Percentiles rank a stretch among this genome's conserved stretches.
These are phyloP conservation scores for Zaprionus vittiger DNA, from an alignment of 1,140 invertebrate genomes.

Conservation along the genomic window DNA sequence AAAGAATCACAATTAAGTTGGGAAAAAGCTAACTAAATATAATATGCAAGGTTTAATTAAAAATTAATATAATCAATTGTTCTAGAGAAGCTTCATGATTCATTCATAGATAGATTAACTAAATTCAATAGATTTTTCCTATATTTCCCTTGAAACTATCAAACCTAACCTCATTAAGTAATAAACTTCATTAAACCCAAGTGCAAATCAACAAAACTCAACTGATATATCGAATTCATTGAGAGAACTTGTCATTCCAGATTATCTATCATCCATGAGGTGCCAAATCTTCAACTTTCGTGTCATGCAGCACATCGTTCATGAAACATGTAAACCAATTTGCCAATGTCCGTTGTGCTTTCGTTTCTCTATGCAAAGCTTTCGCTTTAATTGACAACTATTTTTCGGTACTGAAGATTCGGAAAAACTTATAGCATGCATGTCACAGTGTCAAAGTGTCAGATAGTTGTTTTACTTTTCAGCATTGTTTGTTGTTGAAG, in stretches of 20 bases:
- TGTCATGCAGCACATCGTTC: conserved; percentile 19
- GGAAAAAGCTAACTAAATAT: too few species aligned
- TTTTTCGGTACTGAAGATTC: conserved; percentile 20
- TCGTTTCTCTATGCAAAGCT: conserved; percentile 29
- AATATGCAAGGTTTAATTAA: too few species aligned
- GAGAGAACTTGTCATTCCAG: background rate
- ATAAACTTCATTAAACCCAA: background rate
- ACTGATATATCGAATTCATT: background rate
- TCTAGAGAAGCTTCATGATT: too few species aligned
- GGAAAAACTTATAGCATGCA: conserved; percentile 39
- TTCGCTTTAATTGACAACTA: conserved; percentile 59
- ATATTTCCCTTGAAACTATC: too few species aligned
- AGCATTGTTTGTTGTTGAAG: conserved; percentile 8
- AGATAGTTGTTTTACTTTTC: conserved; percentile 24
- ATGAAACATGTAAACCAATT: background rate
- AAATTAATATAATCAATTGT: too few species aligned
- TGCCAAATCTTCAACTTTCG: conserved; percentile 16
- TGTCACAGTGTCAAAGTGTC: conserved; percentile 74
- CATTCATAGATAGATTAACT: too few species aligned
- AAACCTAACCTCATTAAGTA: background rate
- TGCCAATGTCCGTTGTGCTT: conserved; percentile 6
- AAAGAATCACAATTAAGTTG: too few species aligned
- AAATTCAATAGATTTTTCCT: too few species aligned
- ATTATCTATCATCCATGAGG: conserved; percentile 7
- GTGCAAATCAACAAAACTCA: background rate